Conservation (phyloP, 1,140 invertebrate species). For the Triops longicaudatus region DNA sequence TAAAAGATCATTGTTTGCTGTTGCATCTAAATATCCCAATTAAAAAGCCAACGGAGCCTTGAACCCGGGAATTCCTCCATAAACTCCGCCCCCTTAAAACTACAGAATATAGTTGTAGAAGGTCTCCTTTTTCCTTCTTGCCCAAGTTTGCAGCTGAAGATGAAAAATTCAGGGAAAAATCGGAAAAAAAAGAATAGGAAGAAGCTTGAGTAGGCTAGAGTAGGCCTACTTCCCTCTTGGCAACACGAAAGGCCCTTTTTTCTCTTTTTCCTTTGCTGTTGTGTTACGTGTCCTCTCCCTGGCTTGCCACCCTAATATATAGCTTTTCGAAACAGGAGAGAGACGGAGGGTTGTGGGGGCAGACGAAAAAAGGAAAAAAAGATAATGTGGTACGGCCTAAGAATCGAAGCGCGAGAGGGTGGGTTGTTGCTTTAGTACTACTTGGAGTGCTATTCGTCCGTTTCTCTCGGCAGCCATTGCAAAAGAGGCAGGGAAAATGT, state of each 20-base stretch:
- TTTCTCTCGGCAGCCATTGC: slow-evolving; percentile 1
- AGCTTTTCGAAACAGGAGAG: neutral
- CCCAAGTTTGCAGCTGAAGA: no score
- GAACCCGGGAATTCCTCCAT: neutral
- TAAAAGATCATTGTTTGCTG: slow-evolving; percentile 8
- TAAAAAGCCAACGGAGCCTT: neutral
- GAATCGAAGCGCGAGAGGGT: neutral
- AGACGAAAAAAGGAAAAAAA: neutral
- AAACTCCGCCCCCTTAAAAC: neutral
- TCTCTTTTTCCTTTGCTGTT: neutral
- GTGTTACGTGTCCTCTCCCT: neutral
- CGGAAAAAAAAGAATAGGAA: neutral
- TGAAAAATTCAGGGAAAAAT: no score
- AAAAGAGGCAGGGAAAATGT: slow-evolving; percentile 12
- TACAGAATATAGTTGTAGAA: neutral
- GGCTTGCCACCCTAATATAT: neutral
- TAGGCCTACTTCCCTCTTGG: neutral
- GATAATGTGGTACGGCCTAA: slow-evolving; percentile 9
- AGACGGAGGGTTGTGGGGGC: neutral
- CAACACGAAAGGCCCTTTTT: neutral
- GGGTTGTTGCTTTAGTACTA: no score
- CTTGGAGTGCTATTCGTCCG: neutral
- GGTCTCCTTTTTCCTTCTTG: no score
- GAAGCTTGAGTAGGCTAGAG: neutral
- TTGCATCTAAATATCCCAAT: slow-evolving; percentile 8